A percentile compares a stretch with the other conserved stretches of the same genome.
Conservation (phyloP, 2,888 invertebrate species). For the Helicoverpa assulta region DNA sequence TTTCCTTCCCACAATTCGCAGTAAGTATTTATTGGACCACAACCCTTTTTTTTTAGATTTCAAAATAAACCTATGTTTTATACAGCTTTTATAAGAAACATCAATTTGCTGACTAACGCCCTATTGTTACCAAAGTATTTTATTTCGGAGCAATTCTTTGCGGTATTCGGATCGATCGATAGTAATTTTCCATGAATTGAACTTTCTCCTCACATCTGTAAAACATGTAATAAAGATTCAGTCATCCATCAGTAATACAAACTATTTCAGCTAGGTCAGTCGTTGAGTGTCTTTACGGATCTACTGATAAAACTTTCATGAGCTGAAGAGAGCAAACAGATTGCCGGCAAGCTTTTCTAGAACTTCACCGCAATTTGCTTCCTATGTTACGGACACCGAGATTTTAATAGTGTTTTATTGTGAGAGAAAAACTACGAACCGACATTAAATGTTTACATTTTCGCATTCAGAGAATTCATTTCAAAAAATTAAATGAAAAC, state of each 20-base stretch:
- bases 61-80: neutral
- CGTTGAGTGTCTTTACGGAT: slow-evolving; percentile 13
- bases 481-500: neutral
- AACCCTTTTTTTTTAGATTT: neutral
- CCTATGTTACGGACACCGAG: slow-evolving; percentile 13
- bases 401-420: slow-evolving; percentile 8
- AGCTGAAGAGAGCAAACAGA: slow-evolving; percentile 41
- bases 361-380: slow-evolving; percentile 28
- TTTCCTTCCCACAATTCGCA: neutral
- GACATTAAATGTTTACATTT: slow-evolving; percentile 2
- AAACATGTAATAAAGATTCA: slow-evolving; percentile 30
- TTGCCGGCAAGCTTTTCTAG: slow-evolving; percentile 21
- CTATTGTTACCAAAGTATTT: neutral
- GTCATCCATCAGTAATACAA: slow-evolving; percentile 11
- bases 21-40: slow-evolving; percentile 12
- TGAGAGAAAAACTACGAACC: neutral
- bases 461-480: neutral
- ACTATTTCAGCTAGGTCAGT: slow-evolving; percentile 6
- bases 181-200: neutral
- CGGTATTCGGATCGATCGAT: neutral
- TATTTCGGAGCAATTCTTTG: neutral
- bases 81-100: neutral
- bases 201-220: neutral
- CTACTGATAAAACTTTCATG: slow-evolving; percentile 42
- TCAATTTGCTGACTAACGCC: too few relatives aligned